Base-by-base conservation (phyloP, 2,888 invertebrate species). In the Troides aeacus region DNA sequence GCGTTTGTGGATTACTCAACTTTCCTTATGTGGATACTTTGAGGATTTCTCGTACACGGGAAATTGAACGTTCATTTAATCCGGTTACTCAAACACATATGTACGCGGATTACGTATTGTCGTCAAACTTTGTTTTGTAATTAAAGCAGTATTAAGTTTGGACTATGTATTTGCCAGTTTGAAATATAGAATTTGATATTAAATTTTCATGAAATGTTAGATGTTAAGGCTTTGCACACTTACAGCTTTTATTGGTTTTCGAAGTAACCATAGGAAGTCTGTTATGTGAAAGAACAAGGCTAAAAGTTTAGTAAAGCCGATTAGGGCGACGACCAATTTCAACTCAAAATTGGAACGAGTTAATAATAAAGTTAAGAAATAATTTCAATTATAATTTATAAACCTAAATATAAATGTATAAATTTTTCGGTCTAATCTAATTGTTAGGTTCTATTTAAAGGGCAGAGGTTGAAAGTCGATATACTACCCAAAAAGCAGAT, bases 1-100 rank as follows among this genome's bases (percentile, higher is more conserved):
- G 85, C 86, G 88, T 86, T 88, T 87, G 89, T 85, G 87, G 89
- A 90, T 91, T 89, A 90, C 84, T 84, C 85, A 89, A 90, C 89
- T 89, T 90, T 90, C 79, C 79, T 84, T 86, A 82, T 80, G 82
- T 77, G 84, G 82, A 84, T 88, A 88, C 89, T 89, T 88, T 81
- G 84, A 83, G 83, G 84, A 83, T 78, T 83, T 30, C 78, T 79
- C 77, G 79, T 82, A 79, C 78, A 81, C 78, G 79, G 81, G 81
- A 84, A 86, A 86, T 84, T 84, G 80, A 84, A 85, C 81, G 79
- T 81, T 84, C 83, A 79, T 78, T 76, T 82, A 79, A 74, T 76
- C 74, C 74, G 74, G n/a, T 60, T 18, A 56, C 62, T 42, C 60
- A 36, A 66, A 50, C 17, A 70, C 64, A 30, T 30, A 70, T 70